Conservation (phyloP, 2,113 vertebrate genomes). For the Azemiops feae region DNA sequence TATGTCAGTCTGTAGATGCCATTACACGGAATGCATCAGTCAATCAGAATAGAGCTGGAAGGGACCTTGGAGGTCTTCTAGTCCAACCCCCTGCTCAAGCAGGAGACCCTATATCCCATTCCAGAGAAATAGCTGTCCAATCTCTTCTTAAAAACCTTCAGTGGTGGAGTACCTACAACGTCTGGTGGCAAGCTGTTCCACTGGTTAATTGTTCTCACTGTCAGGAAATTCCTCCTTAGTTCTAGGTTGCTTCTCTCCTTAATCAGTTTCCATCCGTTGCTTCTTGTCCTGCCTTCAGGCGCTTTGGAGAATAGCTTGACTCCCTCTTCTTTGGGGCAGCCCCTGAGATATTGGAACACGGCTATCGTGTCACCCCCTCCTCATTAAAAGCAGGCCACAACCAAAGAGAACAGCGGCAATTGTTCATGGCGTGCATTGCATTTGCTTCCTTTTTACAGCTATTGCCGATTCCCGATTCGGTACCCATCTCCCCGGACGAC, state of each 20-base stretch:
- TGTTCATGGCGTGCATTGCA: conserved; percentile 1
- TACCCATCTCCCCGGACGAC: conserved; percentile 94
- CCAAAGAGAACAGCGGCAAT: neutral
- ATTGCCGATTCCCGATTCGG: conserved; percentile 91
- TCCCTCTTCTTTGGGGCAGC: neutral
- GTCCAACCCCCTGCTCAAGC: no score
- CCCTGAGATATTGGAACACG: neutral
- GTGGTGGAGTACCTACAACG: no score
- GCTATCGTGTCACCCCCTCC: neutral
- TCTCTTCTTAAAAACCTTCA: no score
- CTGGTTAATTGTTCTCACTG: neutral
- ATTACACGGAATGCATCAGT: no score
- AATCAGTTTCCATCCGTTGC: neutral
- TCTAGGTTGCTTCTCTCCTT: neutral
- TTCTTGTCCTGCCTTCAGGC: neutral
- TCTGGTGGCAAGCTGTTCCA: no score
- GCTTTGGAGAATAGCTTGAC: neutral
- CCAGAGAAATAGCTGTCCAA: no score
- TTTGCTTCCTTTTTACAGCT: conserved; percentile 71
- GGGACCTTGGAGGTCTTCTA: no score
- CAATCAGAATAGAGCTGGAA: no score
- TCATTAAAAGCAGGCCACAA: neutral
- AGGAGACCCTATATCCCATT: no score
- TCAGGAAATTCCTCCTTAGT: neutral
- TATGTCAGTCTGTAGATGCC: no score